phyloP scores from a whole-genome alignment of 2,113 vertebrate species.

The Stercorarius parasiticus region DNA sequence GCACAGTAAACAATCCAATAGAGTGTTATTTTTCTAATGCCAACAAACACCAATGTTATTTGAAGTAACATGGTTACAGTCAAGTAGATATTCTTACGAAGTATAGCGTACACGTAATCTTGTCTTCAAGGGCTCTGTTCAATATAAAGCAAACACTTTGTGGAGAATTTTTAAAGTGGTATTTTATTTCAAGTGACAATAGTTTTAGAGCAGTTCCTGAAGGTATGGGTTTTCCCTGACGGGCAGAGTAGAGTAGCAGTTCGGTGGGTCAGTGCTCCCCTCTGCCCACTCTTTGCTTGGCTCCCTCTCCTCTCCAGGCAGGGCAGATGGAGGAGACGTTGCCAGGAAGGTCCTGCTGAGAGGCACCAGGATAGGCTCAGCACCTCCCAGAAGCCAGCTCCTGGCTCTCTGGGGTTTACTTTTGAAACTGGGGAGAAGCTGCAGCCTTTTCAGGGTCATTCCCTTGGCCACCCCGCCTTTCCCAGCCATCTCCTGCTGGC shows the following conservation, averaged over 20 bases:
- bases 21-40: background rate
- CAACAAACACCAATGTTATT: background rate
- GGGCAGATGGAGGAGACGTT: background rate
- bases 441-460: background rate
- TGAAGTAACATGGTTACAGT: background rate
- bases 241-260: background rate
- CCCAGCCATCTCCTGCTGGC: background rate
- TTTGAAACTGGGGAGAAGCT: background rate
- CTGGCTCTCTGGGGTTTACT: background rate
- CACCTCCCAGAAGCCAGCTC: background rate
- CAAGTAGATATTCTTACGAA: background rate
- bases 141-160: background rate
- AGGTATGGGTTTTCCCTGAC: background rate
- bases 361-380: background rate
- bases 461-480: background rate
- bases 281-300: background rate
- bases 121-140: background rate
- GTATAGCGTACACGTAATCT: background rate
- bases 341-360: background rate
- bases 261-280: background rate
- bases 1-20: background rate
- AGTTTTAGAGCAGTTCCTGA: background rate
- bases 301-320: background rate
- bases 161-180: background rate
- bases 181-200: background rate